Base-by-base conservation (phyloP, 2,113 vertebrate genomes). In the Rutilus rutilus region DNA sequence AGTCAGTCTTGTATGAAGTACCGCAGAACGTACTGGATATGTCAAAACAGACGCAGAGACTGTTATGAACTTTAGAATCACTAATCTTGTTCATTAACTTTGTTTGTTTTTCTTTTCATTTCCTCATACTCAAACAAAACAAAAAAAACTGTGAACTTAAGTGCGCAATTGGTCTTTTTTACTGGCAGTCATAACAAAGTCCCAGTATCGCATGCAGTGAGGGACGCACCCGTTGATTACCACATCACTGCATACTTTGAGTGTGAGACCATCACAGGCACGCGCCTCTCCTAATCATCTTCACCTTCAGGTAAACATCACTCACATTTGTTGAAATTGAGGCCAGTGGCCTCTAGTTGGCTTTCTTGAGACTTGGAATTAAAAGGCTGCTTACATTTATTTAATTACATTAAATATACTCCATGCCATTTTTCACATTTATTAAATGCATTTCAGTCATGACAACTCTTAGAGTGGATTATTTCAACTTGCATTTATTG, bases 1-100 rank as follows among this genome's bases (percentile, higher is more conserved):
- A 84, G 82, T 87, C 75, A 45, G 25, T 62, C 86, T 77, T 84
- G 85, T 71, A 79, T 75, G 30, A 69, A 65, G 33, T 45, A 73
- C 73, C 73, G 11, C 45, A 79, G 57, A 17, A 33, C 21, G 10
- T 33, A 62, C 33, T 71, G 64, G 62, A 83, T 59, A n/a, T 57
- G 65, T 25, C 33, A 79, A 39, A 54, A 77, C 50, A 52, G 8
- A 77, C 47, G n/a, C 12, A 71, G 27, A 69, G 52, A 27, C 25
- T 10, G 19, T 52, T 74, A n/a, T 50, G 64, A 39, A 78, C 64
- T 27, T 81, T 60, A 42, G 50, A 85, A 60, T 25, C 47, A 69
- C 36, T 50, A 71, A 39, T 21, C 65, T 12, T 45, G 33, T 19
- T n/a, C 8, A 17, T 57, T 33, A 27, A 33, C 57, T 52, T 76